Evolutionary conservation across 2,888 invertebrate genomes (phyloP).

Genomic region (Blera fallax): DNA sequence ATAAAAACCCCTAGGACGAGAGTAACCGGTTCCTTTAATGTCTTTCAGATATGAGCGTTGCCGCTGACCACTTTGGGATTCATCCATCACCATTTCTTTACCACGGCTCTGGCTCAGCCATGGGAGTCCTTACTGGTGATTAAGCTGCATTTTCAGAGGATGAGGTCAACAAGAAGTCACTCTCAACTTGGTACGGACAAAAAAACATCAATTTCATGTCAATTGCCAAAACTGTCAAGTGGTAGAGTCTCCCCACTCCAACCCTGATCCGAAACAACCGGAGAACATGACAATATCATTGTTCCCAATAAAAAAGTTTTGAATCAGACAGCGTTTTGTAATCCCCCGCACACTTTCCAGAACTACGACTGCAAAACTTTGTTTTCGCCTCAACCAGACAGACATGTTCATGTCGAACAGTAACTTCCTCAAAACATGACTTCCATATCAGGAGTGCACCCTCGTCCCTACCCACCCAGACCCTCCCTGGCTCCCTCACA

Average conservation of each 20-base stretch:
- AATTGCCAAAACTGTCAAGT: neutral
- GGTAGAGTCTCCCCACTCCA: neutral
- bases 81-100: too few species aligned
- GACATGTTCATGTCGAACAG: neutral
- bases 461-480: neutral
- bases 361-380: neutral
- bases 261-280: neutral
- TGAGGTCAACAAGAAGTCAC: too few species aligned
- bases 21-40: too few species aligned
- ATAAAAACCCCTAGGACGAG: too few species aligned
- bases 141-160: too few species aligned
- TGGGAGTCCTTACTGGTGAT: too few species aligned
- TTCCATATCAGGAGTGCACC: neutral
- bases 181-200: too few species aligned
- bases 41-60: too few species aligned
- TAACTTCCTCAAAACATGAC: neutral
- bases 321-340: neutral
- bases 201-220: too few species aligned
- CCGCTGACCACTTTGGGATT: too few species aligned
- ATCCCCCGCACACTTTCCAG: too few species aligned
- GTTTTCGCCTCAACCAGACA: neutral
- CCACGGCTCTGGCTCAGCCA: too few species aligned
- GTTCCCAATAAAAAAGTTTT: neutral
- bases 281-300: conserved; percentile 5
- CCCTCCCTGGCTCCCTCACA: conserved; percentile 21